Conservation (phyloP, 2,888 invertebrate genomes). For the Pyrgus malvae region DNA sequence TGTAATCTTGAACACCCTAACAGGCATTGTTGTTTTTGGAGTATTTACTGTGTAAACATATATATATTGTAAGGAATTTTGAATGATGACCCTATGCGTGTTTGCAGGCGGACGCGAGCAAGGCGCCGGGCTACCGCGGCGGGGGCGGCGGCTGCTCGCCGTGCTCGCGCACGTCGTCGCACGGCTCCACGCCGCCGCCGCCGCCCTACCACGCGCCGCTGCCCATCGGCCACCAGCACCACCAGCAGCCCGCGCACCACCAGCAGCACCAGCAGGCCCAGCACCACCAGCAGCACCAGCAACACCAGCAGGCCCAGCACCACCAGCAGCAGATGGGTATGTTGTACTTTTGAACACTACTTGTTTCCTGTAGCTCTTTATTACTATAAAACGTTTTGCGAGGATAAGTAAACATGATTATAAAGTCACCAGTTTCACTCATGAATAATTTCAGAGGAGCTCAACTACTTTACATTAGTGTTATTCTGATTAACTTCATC, state of each 20-base stretch:
- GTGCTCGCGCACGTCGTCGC: slow-evolving; percentile 74
- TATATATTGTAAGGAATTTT: too few relatives aligned
- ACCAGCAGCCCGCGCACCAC: slow-evolving; percentile 32
- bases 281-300: background rate
- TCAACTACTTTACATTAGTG: too few relatives aligned
- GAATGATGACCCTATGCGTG: too few relatives aligned
- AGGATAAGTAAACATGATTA: too few relatives aligned
- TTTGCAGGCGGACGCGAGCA: slow-evolving; percentile 90
- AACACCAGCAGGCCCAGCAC: background rate
- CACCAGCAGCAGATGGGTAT: slow-evolving; percentile 30
- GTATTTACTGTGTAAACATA: too few relatives aligned
- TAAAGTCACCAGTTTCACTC: too few relatives aligned
- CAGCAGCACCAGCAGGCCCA: slow-evolving; percentile 33
- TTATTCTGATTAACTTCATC: too few relatives aligned
- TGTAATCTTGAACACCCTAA: too few relatives aligned
- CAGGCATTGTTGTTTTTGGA: too few relatives aligned
- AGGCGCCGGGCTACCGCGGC: slow-evolving; percentile 95
- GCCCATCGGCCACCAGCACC: slow-evolving; percentile 37
- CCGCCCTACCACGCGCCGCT: slow-evolving; percentile 42
- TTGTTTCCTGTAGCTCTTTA: too few relatives aligned
- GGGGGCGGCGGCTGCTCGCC: slow-evolving; percentile 89
- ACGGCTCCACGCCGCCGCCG: slow-evolving; percentile 67
- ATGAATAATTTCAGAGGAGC: too few relatives aligned
- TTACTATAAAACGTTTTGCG: too few relatives aligned
- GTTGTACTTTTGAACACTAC: background rate